Conservation (phyloP, 2,797 vertebrate species). For the Takifugu ocellatus region DNA sequence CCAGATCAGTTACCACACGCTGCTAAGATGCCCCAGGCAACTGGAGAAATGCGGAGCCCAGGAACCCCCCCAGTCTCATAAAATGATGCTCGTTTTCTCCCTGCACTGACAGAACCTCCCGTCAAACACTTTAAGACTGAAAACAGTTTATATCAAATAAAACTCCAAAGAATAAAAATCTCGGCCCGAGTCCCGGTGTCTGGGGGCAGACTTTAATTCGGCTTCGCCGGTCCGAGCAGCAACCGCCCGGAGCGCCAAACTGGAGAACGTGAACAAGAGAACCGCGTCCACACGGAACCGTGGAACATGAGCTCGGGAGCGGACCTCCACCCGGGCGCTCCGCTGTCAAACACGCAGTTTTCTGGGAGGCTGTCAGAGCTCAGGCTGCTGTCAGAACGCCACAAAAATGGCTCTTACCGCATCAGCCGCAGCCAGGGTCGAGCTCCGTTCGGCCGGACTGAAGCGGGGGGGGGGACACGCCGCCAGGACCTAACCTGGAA, state of each 20-base stretch:
- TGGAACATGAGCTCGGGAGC: no score
- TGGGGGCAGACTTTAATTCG: constrained; percentile 19
- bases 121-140: background rate
- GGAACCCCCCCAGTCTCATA: no score
- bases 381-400: constrained; percentile 13
- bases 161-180: rapidly evolving
- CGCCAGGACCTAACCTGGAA: constrained; percentile 66
- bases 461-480: constrained; percentile 39
- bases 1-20: background rate
- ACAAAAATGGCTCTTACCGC: constrained; percentile 55
- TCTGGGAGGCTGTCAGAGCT: constrained; percentile 40
- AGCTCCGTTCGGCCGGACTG: constrained; percentile 45
- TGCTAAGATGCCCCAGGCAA: background rate
- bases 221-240: constrained; percentile 4
- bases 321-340: constrained; percentile 7
- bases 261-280: background rate
- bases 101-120: constrained; percentile 25
- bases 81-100: background rate
- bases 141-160: constrained; percentile 3
- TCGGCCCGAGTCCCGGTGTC: rapidly evolving
- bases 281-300: no score
- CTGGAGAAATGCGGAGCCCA: constrained; percentile 1
- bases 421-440: constrained; percentile 49
- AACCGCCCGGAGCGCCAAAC: background rate
- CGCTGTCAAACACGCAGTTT: constrained; percentile 14